Evolutionary conservation across 2,113 vertebrate genomes (phyloP).

Genomic region (Podiceps cristatus): DNA sequence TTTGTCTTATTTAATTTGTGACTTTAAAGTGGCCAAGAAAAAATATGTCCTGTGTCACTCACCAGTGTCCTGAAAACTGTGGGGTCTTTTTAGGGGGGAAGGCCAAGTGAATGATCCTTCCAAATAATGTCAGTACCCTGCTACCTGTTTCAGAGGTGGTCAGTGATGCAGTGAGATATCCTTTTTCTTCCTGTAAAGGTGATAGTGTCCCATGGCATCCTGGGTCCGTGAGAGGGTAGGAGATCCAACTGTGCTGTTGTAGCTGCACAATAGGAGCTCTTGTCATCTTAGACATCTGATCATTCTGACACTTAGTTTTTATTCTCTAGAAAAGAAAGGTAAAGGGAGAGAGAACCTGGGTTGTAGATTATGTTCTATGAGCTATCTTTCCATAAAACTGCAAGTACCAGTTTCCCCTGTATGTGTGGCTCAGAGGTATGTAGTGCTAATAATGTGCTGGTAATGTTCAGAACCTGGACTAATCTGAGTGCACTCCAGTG

Average conservation of each 20-base stretch:
- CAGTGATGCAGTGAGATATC: neutral
- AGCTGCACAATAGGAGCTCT: neutral
- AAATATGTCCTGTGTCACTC: accelerated
- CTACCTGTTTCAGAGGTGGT: neutral
- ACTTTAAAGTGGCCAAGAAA: neutral
- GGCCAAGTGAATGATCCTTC: neutral
- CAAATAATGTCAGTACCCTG: neutral
- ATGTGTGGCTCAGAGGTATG: neutral
- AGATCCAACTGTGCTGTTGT: neutral
- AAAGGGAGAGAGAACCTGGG: neutral
- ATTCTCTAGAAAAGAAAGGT: neutral
- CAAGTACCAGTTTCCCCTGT: neutral
- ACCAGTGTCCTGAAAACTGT: neutral
- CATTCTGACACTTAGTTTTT: accelerated
- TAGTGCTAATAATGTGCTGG: neutral
- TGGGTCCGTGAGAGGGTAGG: neutral
- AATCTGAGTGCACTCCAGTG: neutral
- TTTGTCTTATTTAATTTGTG: neutral
- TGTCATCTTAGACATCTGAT: neutral
- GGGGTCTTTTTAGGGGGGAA: accelerated
- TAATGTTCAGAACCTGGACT: neutral
- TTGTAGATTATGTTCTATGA: neutral
- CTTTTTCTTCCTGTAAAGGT: neutral
- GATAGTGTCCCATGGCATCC: accelerated
- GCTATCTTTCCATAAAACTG: neutral